These are phyloP conservation scores for Alligator sinensis DNA, from an alignment of 2,113 vertebrate species.

Conservation along the genomic window DNA sequence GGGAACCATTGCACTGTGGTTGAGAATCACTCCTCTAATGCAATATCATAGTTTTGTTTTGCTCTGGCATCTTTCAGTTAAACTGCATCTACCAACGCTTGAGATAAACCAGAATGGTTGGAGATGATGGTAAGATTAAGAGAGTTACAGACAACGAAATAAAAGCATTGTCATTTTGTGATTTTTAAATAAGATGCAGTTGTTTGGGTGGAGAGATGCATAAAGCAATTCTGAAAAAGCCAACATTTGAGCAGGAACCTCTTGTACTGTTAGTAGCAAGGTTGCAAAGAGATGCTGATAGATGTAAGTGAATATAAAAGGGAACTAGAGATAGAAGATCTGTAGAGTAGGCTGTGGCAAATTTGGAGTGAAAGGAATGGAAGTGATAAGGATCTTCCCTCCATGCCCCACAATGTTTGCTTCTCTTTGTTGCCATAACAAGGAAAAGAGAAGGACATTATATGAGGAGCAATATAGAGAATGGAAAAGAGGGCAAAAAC, in stretches of 20 bases:
- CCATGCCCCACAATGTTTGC: neutral
- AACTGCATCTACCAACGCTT: neutral
- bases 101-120: neutral
- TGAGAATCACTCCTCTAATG: no score
- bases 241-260: neutral
- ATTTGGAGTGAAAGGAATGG: neutral
- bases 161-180: neutral
- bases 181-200: neutral
- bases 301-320: neutral
- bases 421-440: neutral
- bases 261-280: neutral
- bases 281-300: accelerated
- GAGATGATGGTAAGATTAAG: neutral
- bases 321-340: neutral
- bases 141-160: neutral
- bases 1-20: no score
- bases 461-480: neutral
- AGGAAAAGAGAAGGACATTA: neutral
- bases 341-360: neutral
- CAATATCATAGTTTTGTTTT: neutral
- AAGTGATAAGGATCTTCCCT: neutral
- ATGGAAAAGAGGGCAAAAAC: neutral
- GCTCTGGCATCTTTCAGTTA: neutral
- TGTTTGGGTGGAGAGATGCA: neutral
- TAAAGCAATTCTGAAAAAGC: neutral